Percentiles rank a stretch among this genome's conserved stretches.
phyloP scores from a whole-genome alignment of 1,140 invertebrate species.

The Subanguina moxae region DNA sequence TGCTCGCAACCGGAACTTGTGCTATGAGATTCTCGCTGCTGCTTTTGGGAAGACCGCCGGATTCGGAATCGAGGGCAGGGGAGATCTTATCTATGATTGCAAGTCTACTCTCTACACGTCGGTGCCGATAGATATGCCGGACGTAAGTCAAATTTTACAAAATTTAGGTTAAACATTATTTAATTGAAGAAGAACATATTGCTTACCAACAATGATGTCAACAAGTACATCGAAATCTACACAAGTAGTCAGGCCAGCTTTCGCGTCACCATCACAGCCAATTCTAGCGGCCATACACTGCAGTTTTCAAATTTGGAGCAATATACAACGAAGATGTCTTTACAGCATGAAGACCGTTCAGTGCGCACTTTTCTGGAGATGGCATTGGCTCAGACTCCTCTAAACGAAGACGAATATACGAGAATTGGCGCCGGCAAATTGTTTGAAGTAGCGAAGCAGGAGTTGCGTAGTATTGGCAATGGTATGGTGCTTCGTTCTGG shows the following conservation, averaged over 20 bases:
- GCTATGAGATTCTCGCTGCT: slow-evolving; percentile 26
- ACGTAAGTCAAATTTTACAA: background rate
- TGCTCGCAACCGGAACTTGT: slow-evolving; percentile 32
- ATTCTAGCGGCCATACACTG: background rate
- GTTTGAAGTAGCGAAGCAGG: slow-evolving; percentile 18
- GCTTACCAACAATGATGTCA: slow-evolving; percentile 23
- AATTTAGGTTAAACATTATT: background rate
- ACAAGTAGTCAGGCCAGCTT: background rate
- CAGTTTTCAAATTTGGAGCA: slow-evolving; percentile 16
- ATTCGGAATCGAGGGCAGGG: slow-evolving; percentile 18
- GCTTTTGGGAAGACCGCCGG: slow-evolving; percentile 26
- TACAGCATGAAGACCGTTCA: slow-evolving; percentile 31
- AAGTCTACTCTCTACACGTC: slow-evolving; percentile 30
- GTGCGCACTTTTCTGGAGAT: slow-evolving; percentile 35
- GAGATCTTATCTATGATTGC: slow-evolving; percentile 30
- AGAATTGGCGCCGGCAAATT: slow-evolving; percentile 31
- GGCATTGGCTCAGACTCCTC: slow-evolving; percentile 23
- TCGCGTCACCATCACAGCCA: background rate
- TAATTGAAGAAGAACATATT: slow-evolving; percentile 18
- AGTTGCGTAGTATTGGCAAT: slow-evolving; percentile 16
- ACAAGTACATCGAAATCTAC: slow-evolving; percentile 22
- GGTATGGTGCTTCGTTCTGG: slow-evolving; percentile 32
- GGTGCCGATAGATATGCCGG: slow-evolving; percentile 11
- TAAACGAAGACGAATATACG: slow-evolving; percentile 34
- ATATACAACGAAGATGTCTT: slow-evolving; percentile 22